These are phyloP conservation scores for Gila robusta DNA, from an alignment of 2,797 vertebrate genomes.

Conservation along the genomic window DNA sequence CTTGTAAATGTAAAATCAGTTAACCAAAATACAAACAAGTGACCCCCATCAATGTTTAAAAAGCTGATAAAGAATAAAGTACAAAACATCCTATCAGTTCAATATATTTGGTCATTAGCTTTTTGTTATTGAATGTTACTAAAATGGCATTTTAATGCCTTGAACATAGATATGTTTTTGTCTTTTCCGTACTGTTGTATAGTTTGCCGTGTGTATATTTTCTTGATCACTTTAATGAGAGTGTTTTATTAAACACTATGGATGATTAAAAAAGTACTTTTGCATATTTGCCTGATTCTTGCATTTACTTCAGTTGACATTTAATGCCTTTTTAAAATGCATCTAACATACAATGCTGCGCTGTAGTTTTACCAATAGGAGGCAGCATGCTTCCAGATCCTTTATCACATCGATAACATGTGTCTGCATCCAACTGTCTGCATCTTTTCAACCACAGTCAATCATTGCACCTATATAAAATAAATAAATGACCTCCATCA, in stretches of 20 bases:
- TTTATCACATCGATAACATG: background rate
- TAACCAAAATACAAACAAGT: background rate
- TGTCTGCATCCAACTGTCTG: slow-evolving; percentile 23
- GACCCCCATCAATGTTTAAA: background rate
- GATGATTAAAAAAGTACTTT: slow-evolving; percentile 13
- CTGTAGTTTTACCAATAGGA: slow-evolving; percentile 26
- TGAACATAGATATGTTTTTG: slow-evolving; percentile 12
- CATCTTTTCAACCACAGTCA: background rate
- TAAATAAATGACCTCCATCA: background rate
- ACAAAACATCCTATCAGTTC: background rate
- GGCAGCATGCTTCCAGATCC: slow-evolving; percentile 14
- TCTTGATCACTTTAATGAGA: background rate
- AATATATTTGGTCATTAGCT: background rate
- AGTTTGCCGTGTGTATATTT: background rate
- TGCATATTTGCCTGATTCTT: background rate
- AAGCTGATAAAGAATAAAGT: slow-evolving; percentile 13
- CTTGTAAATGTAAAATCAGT: slow-evolving; percentile 16
- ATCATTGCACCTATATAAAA: slow-evolving; percentile 1
- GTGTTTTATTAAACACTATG: slow-evolving; percentile 2
- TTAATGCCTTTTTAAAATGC: background rate
- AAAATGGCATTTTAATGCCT: slow-evolving; percentile 23
- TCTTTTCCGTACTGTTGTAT: background rate
- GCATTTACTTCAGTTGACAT: background rate
- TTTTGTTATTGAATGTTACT: background rate
- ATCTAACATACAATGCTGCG: background rate